Percentiles rank a stretch among this genome's conserved stretches.
phyloP scores from a whole-genome alignment of 2,888 invertebrate species.

The Clepsis dumicolana region DNA sequence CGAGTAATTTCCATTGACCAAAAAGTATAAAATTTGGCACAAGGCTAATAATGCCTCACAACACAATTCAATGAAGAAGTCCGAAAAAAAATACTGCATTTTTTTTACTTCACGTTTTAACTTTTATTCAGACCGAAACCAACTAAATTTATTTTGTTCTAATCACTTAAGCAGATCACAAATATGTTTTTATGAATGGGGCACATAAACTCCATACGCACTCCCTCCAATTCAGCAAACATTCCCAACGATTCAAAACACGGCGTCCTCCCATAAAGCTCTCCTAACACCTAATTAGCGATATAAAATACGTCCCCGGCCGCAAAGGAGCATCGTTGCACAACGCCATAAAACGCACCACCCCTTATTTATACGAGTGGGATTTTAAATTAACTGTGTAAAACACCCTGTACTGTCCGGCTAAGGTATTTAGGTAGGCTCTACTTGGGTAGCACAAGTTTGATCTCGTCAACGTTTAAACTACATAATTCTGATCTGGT shows the following conservation, averaged over 20 bases:
- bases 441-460: slow-evolving; percentile 52
- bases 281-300: slow-evolving; percentile 84
- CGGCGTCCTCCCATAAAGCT: slow-evolving; percentile 56
- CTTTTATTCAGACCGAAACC: too few relatives aligned
- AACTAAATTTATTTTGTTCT: too few relatives aligned
- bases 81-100: too few relatives aligned
- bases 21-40: too few relatives aligned
- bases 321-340: slow-evolving; percentile 81
- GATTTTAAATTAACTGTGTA: slow-evolving; percentile 86
- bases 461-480: not conserved
- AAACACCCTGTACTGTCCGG: slow-evolving; percentile 69
- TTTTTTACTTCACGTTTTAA: too few relatives aligned
- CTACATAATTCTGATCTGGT: not conserved
- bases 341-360: slow-evolving; percentile 85
- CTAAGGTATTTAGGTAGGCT: slow-evolving; percentile 59
- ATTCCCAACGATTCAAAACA: slow-evolving; percentile 4
- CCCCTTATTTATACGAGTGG: slow-evolving; percentile 85
- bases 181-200: not conserved
- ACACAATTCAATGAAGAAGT: too few relatives aligned
- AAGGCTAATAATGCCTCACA: too few relatives aligned
- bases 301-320: slow-evolving; percentile 82
- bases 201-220: not conserved
- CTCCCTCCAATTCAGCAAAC: not conserved
- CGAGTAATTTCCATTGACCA: too few relatives aligned
- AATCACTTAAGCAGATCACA: too few relatives aligned